phyloP scores from a whole-genome alignment of 2,797 vertebrate genomes.

The Lates japonicus region DNA sequence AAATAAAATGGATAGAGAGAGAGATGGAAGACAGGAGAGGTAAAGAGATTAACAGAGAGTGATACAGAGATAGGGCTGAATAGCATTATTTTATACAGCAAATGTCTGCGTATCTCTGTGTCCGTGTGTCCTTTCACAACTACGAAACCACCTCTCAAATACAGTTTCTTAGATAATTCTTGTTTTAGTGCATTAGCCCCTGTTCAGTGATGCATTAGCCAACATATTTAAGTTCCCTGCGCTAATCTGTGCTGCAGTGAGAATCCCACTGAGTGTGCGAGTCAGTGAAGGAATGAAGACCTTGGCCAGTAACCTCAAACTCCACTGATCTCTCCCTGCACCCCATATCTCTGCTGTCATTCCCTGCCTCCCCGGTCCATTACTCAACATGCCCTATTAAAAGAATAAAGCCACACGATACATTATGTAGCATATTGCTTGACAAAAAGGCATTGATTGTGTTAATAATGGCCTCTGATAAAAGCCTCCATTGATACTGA shows the following conservation, averaged over 20 bases:
- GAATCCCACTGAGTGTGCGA: slow-evolving; percentile 59
- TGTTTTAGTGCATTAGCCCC: slow-evolving; percentile 53
- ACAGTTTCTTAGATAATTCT: slow-evolving; percentile 58
- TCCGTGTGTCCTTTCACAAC: slow-evolving; percentile 40
- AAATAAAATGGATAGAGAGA: neutral
- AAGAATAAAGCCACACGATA: slow-evolving; percentile 76
- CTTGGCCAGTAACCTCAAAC: slow-evolving; percentile 80
- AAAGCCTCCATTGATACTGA: slow-evolving; percentile 82
- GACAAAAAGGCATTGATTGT: slow-evolving; percentile 81
- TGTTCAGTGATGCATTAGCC: slow-evolving; percentile 69
- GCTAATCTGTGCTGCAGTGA: slow-evolving; percentile 68
- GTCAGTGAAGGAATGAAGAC: slow-evolving; percentile 69
- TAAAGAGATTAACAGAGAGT: neutral
- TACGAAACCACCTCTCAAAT: slow-evolving; percentile 43
- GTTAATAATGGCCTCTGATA: slow-evolving; percentile 83
- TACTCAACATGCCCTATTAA: slow-evolving; percentile 79
- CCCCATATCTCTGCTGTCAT: slow-evolving; percentile 75
- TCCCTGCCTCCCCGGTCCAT: slow-evolving; percentile 72
- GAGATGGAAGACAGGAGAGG: neutral
- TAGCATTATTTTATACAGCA: slow-evolving; percentile 7
- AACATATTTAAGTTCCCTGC: slow-evolving; percentile 65
- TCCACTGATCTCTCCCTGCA: slow-evolving; percentile 65
- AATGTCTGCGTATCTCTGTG: slow-evolving; percentile 9
- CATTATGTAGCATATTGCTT: slow-evolving; percentile 76
- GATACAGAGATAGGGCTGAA: neutral